Conservation (phyloP, 2,888 invertebrate genomes). For the Heliothis peltigera region DNA sequence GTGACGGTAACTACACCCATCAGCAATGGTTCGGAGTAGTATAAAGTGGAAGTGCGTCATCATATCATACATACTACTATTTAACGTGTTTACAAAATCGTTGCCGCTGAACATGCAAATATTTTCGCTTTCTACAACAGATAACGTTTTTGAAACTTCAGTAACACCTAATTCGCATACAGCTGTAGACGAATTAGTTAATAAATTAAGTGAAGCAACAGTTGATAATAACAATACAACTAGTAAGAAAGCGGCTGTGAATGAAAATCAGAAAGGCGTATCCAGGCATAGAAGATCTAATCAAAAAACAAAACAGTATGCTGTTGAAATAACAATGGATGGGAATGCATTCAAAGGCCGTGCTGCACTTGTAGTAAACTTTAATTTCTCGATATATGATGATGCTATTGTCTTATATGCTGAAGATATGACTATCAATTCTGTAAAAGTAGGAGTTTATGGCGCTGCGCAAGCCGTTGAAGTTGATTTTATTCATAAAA, state of each 20-base stretch:
- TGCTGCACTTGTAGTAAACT: slow-evolving; percentile 65
- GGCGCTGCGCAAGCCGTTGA: slow-evolving; percentile 60
- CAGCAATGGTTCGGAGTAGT: slow-evolving; percentile 77
- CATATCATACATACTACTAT: slow-evolving; percentile 62
- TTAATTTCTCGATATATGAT: slow-evolving; percentile 60
- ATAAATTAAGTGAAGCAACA: slow-evolving; percentile 25
- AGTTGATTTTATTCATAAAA: slow-evolving; percentile 54
- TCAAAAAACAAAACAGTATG: slow-evolving; percentile 67
- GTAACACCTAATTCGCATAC: slow-evolving; percentile 45
- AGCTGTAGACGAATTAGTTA: slow-evolving; percentile 23
- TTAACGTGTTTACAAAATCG: slow-evolving; percentile 70
- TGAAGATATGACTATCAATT: slow-evolving; percentile 64
- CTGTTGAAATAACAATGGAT: slow-evolving; percentile 67
- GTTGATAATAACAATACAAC: slow-evolving; percentile 33
- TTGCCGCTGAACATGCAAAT: slow-evolving; percentile 66
- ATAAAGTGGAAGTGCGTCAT: slow-evolving; percentile 73
- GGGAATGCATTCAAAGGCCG: slow-evolving; percentile 70
- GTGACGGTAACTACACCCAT: slow-evolving; percentile 60
- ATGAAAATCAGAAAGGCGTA: slow-evolving; percentile 46
- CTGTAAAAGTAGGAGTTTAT: slow-evolving; percentile 70
- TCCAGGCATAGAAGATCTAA: slow-evolving; percentile 70
- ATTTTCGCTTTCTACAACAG: slow-evolving; percentile 38
- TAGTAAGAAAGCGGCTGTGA: slow-evolving; percentile 44
- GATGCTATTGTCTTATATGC: slow-evolving; percentile 67
- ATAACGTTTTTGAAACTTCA: slow-evolving; percentile 49